Base-by-base conservation (phyloP, 1,140 invertebrate species). In the Cotesia chilonis region DNA sequence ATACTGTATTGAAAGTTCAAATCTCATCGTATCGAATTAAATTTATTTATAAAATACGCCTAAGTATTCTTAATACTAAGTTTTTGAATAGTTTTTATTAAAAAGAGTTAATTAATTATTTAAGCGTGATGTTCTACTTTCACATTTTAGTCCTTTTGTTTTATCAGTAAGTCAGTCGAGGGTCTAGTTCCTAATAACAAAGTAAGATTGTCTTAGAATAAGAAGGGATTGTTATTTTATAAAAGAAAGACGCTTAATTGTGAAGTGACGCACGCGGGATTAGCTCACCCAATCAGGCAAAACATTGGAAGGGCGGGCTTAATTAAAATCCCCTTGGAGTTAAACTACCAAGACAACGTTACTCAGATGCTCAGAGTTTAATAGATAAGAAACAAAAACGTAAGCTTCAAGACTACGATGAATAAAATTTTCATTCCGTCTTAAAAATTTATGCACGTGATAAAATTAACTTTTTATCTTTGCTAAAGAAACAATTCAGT, bases 281-380 rank as follows among this genome's bases (percentile, higher is more conserved):
- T 85, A 85, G 83, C 79, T 84, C 78, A 72, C 79, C 83, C 84
- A 85, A 87, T 86, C 85, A 83, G 77, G 83, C 80, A 81, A 80
- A 85, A 87, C 84, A 86, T 80, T 84, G 83, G 81, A 86, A 84
- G 81, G 85, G 85, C 84, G 83, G 84, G 78, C 82, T 86, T 87
- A 85, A 86, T 87, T 87, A 87, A 86, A 86, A 86, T 85, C 83
- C 82, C 78, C 82, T 81, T 77, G 76, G n/a, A 78, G 74, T 70
- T 71, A 74, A 76, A 73, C 78, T 78, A 78, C 80, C 74, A 79
- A 79, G 78, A 71, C 73, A 78, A 78, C 74, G 70, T 59, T 57
- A 60, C 38, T 36, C 68, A 73, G 70, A 75, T 71, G 68, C 68
- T 67, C 17, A 4, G 4, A 51, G 68, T 70, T 67, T 37, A 70